Base-by-base conservation (phyloP, 2,113 vertebrate species). In the Rhinogobius similis region DNA sequence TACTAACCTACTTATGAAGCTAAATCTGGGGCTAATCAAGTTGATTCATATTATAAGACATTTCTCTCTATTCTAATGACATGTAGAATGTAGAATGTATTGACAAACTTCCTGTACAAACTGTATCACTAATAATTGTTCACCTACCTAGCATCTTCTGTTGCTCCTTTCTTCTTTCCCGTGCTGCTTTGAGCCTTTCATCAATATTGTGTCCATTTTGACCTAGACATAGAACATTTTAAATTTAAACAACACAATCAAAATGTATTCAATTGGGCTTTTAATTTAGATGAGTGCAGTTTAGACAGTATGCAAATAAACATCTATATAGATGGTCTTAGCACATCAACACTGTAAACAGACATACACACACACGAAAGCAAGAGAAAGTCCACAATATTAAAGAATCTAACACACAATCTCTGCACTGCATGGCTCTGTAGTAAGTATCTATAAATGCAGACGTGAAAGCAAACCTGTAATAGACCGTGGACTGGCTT, bases 71-170 rank as follows among this genome's bases (percentile, higher is more conserved):
- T n/a, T n/a, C n/a, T n/a, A n/a, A n/a, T n/a, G n/a, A n/a, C n/a
- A n/a, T n/a, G n/a, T n/a, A n/a, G n/a, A n/a, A n/a, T n/a, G n/a
- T n/a, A n/a, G n/a, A n/a, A n/a, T n/a, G n/a, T n/a, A n/a, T 8
- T 50, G n/a, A 50, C 20, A 21, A 2, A 3, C n/a, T 50, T 50
- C 10, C 20, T 6, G 46, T n/a, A 48, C 20, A n/a, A 44, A 23
- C 3, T n/a, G n/a, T 10, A 3, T 7, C 32, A n/a, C n/a, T 52
- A 11, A 52, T 52, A 11, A 11, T 26, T 14, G n/a, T 52, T 62
- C 32, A 99, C 97, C 97, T 39, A 99, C 97, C 97, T 5, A 96
- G 87, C 67, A 94, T 84, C 72, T 93, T 97, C 58, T 96, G 94
- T 6, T 93, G 78, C 76, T 95, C 94, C 48, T 95, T 94, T 76